Conservation (phyloP, 2,888 invertebrate genomes). For the Hypomecis punctinalis region DNA sequence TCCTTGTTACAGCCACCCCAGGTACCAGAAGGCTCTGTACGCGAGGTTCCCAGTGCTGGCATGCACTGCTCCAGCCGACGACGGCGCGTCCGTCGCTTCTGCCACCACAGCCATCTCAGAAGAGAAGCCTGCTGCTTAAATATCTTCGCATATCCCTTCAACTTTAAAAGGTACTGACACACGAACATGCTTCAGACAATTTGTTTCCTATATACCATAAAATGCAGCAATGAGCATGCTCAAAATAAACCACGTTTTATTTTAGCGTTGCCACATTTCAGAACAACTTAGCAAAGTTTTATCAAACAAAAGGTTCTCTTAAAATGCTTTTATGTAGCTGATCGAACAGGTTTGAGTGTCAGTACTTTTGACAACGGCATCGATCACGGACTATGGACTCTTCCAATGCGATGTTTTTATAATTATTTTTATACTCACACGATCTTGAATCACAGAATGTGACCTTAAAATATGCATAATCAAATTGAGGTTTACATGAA, state of each 20-base stretch:
- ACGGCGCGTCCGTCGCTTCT: conserved; percentile 87
- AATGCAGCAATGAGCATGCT: background rate
- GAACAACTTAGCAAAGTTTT: too few species aligned
- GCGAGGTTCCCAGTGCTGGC: conserved; percentile 91
- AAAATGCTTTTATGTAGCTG: background rate
- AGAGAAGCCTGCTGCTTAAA: conserved; percentile 87
- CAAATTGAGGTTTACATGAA: background rate
- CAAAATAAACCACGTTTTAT: background rate
- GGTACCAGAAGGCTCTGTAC: conserved; percentile 90
- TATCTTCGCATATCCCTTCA: background rate
- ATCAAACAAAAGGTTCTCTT: background rate
- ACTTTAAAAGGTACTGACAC: conserved; percentile 1
- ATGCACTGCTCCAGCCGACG: conserved; percentile 84
- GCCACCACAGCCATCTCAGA: conserved; percentile 88
- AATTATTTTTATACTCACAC: conserved; percentile 10
- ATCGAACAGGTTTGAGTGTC: background rate
- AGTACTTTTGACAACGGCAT: conserved; percentile 7
- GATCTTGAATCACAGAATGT: conserved; percentile 2
- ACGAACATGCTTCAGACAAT: background rate
- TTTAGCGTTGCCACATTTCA: background rate
- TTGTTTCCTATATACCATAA: too few species aligned
- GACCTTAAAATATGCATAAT: background rate
- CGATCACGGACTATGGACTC: conserved; percentile 1
- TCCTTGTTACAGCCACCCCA: conserved; percentile 87
- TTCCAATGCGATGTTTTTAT: conserved; percentile 9